Conservation (phyloP, 2,113 vertebrate genomes). For the Toxotes jaculatrix region DNA sequence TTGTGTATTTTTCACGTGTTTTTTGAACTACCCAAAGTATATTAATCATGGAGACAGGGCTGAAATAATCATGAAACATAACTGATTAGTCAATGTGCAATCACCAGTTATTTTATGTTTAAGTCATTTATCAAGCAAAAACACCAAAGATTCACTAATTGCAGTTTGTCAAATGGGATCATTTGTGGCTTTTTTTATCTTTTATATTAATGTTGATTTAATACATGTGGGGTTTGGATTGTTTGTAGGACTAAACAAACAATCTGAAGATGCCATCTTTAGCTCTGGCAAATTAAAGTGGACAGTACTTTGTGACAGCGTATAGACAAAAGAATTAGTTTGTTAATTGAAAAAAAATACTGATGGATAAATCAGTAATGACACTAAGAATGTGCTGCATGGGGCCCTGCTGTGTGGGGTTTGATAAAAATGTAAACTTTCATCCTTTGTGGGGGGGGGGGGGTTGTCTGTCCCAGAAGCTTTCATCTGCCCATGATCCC, state of each 20-base stretch:
- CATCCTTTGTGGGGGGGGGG: not conserved
- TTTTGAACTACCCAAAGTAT: not conserved
- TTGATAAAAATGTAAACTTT: slow-evolving; percentile 29
- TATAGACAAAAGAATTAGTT: not conserved
- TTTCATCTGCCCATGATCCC: slow-evolving; percentile 47
- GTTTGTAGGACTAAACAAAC: not conserved
- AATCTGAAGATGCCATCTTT: not conserved
- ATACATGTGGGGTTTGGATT: not conserved
- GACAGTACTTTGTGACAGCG: too few species aligned
- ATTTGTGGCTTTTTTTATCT: not conserved
- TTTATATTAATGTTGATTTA: too few species aligned
- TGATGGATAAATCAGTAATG: not conserved
- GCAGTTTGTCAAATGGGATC: too few species aligned
- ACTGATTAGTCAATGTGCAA: not conserved
- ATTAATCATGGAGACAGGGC: not conserved
- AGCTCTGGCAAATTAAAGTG: not conserved
- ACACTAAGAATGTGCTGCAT: not conserved
- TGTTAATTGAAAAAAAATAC: not conserved
- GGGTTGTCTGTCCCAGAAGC: slow-evolving; percentile 27
- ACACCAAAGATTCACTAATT: too few species aligned
- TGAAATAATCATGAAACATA: not conserved
- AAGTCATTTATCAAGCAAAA: not conserved
- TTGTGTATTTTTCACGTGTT: not conserved
- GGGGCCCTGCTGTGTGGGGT: not conserved
- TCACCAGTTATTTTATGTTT: too few species aligned